Conservation (phyloP, 2,797 vertebrate species). For the Babyrousa celebensis region DNA sequence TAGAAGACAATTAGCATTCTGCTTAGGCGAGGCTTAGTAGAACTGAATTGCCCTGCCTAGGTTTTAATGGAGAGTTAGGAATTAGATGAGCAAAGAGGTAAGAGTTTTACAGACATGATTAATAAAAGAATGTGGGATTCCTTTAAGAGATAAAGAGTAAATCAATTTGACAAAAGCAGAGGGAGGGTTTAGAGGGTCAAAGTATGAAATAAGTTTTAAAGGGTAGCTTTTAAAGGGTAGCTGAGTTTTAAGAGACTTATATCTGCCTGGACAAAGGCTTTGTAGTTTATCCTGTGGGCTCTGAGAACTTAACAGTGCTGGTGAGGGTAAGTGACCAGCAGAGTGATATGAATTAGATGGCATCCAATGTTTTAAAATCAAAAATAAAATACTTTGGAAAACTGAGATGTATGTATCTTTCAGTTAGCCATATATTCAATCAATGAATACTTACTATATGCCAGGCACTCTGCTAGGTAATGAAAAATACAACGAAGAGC, state of each 20-base stretch:
- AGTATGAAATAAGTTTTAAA: conserved; percentile 8
- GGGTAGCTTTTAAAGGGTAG: neutral
- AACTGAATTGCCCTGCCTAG: neutral
- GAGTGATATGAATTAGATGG: neutral
- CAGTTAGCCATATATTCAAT: neutral
- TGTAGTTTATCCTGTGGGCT: neutral
- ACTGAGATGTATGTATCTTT: neutral
- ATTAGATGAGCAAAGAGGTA: neutral
- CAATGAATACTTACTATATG: neutral
- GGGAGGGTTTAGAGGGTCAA: neutral
- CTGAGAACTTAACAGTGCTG: neutral
- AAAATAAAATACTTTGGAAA: conserved; percentile 43
- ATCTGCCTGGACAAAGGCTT: neutral
- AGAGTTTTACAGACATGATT: neutral
- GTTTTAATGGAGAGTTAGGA: neutral
- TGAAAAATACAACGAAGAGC: neutral
- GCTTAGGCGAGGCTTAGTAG: neutral
- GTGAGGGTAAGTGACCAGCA: neutral
- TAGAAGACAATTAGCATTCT: neutral
- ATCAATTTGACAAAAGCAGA: neutral
- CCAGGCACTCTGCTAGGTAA: neutral
- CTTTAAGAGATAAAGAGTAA: conserved; percentile 8
- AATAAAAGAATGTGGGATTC: neutral
- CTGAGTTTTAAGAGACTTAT: neutral
- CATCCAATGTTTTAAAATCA: neutral